Conservation (phyloP, 2,888 invertebrate species). For the Eupithecia subfuscata region DNA sequence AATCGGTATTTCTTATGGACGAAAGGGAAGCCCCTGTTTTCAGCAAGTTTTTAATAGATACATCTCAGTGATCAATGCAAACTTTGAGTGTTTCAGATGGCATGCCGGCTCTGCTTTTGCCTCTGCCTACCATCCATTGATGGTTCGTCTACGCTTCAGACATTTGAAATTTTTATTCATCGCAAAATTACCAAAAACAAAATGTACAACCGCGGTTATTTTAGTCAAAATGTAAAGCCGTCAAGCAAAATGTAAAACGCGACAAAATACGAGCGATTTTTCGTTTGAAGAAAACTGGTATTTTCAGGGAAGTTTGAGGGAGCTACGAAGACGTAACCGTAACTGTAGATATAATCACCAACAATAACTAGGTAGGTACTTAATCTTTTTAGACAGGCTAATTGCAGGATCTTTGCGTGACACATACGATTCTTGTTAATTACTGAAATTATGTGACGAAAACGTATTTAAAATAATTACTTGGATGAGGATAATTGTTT, state of each 20-base stretch:
- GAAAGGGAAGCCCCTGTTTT: not conserved
- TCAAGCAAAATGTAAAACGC: too few species aligned
- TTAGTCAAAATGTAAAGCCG: not conserved
- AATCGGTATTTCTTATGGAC: not conserved
- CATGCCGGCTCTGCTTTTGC: not conserved
- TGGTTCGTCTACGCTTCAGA: not conserved
- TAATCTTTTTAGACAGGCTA: not conserved
- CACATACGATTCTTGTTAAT: not conserved
- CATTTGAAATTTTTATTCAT: not conserved
- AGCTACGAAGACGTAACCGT: not conserved
- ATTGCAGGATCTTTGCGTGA: slow-evolving; percentile 5
- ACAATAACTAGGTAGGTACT: not conserved
- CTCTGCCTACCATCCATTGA: not conserved
- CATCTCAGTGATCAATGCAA: not conserved
- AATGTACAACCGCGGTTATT: not conserved
- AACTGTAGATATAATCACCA: too few species aligned
- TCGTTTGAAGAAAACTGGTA: not conserved
- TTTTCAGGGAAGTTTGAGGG: not conserved
- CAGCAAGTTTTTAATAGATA: not conserved
- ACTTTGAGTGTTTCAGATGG: not conserved
- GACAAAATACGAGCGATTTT: not conserved
- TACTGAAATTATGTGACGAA: not conserved
- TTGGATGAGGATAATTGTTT: not conserved
- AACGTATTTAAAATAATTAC: not conserved
- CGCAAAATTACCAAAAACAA: not conserved